A percentile compares a stretch with the other conserved stretches of the same genome.
Conservation (phyloP, 2,797 vertebrate species). For the Xiphophorus birchmanni region DNA sequence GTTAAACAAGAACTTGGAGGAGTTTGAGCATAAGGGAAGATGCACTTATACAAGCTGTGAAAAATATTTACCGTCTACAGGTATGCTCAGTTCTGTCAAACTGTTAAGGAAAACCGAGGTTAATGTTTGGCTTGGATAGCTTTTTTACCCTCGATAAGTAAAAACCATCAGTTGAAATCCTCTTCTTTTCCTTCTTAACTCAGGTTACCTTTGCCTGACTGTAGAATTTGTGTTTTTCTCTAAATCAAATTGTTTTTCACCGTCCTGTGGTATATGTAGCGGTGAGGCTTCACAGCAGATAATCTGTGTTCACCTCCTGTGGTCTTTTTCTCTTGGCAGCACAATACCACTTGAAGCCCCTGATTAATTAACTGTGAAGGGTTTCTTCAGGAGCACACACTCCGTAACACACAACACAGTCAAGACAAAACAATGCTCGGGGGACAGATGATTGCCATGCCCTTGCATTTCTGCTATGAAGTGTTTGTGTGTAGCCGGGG, state of each 20-base stretch:
- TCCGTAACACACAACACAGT: slow-evolving; percentile 16
- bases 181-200: background rate
- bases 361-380: slow-evolving; percentile 77
- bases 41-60: background rate
- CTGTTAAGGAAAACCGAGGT: too few species aligned
- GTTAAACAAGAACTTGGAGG: slow-evolving; percentile 17
- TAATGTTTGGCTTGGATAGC: background rate
- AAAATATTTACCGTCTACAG: background rate
- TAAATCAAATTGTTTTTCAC: background rate
- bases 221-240: background rate
- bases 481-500: background rate
- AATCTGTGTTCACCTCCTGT: slow-evolving; percentile 31
- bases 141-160: background rate
- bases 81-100: background rate
- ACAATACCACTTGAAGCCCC: slow-evolving; percentile 48
- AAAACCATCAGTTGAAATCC: background rate
- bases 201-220: too few species aligned
- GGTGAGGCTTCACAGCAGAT: slow-evolving; percentile 40
- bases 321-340: slow-evolving; percentile 38
- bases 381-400: slow-evolving; percentile 42
- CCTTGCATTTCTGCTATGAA: slow-evolving; percentile 37
- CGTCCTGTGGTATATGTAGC: background rate
- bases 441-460: slow-evolving; percentile 38
- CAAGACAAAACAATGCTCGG: slow-evolving; percentile 55
- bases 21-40: slow-evolving; percentile 1